Base-by-base conservation (phyloP, 2,888 invertebrate genomes). In the Lottia scabra region DNA sequence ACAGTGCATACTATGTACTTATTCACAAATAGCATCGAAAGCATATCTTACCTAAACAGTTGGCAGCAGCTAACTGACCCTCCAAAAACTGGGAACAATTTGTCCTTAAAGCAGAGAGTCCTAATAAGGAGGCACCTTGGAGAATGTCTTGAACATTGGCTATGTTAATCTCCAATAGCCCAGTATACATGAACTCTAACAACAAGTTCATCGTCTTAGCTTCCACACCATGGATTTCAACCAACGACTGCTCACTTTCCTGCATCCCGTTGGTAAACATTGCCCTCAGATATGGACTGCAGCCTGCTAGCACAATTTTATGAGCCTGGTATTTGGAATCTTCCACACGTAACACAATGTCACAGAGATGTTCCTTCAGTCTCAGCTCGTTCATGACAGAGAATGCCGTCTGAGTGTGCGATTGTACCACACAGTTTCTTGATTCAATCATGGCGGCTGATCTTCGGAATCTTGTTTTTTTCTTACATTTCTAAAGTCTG, bases 201-300 rank as follows among this genome's bases (percentile, higher is more conserved):
- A 88, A 77, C 64, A 82, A 79, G 23, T 80, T 80, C 87, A 88
- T 87, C 6, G 87, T 86, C 43, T 75, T 63, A 0, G 85, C 80
- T 63, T 88, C 88, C 30, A 87, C 81, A 62, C 87, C 88, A 45
- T 85, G 84, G 38, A 88, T 84, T 15, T 85, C 84, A 6, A 87
- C 83, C 45, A 77, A 74, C 63, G 83, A 82, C 66, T 85, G 82
- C 30, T 84, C 86, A 6, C 85, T 84, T 75, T 88, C 88, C 67
- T 85, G 76, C 87, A 85, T 86, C 16, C 88, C 88, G 72, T 87
- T 88, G 45, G 88, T 88, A 74, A 88, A 88, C 88, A 88, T 88
- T 27, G 87, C 88, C 46, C 86, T 81, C 13, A 88, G 77, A 73
- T 88, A 87, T 0, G 88, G 88, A 68, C 87, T 87, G 68, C 86